phyloP scores from a whole-genome alignment of 2,113 vertebrate species.

The Martes martes region DNA sequence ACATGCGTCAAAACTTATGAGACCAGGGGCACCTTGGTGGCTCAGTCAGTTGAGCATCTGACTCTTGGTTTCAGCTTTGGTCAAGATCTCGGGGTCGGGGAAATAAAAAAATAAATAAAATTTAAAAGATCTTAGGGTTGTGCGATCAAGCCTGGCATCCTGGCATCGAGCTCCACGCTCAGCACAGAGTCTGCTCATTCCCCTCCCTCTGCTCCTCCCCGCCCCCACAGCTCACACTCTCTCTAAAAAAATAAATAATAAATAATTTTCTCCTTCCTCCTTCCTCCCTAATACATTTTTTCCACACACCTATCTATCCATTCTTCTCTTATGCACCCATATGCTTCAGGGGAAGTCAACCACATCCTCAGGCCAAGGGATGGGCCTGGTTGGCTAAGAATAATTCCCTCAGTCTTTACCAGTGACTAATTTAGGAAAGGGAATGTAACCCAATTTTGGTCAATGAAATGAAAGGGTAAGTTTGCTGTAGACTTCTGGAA shows the following conservation, averaged over 20 bases:
- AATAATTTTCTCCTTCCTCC: not conserved
- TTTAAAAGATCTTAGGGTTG: not conserved
- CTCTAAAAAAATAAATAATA: not conserved
- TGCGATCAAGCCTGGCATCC: not conserved
- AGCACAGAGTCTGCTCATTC: not conserved
- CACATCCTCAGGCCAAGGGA: constrained; percentile 1
- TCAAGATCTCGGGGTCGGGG: not conserved
- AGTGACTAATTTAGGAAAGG: constrained; percentile 56
- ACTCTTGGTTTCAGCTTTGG: not conserved
- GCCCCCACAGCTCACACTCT: not conserved
- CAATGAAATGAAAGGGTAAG: constrained; percentile 40
- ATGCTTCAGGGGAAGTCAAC: not conserved
- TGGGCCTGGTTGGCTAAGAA: constrained; percentile 11
- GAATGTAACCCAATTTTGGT: constrained; percentile 56
- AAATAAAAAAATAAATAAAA: too few relatives aligned
- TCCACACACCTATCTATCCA: not conserved
- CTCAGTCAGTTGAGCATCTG: not conserved
- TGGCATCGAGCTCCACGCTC: not conserved
- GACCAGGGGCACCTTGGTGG: not conserved
- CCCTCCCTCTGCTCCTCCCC: not conserved
- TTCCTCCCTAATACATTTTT: not conserved
- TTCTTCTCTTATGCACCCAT: not conserved
- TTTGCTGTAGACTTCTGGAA: constrained; percentile 46
- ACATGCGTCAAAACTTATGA: not conserved
- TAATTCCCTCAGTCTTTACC: constrained; percentile 49